Evolutionary conservation across 2,888 invertebrate genomes (phyloP), one percentile per base, ranked within the genome.

Genomic region (Drosophila histrio): DNA sequence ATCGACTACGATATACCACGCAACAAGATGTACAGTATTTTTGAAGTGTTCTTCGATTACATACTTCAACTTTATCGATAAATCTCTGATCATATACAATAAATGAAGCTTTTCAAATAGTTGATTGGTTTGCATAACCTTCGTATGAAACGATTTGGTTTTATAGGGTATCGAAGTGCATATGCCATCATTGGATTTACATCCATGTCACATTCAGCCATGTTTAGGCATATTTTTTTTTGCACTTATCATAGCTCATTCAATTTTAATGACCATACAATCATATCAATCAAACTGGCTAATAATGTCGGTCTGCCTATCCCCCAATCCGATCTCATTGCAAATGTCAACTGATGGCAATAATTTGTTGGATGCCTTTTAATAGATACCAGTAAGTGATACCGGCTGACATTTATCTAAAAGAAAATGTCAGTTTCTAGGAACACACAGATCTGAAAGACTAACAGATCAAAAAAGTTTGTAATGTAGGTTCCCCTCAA

Each of bases 201-300:
- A 53, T 54, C 60, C 59, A 50, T 52, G 61, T 54, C 66, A 61
- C 28, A 36, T 21, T 47, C 32, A 43, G 39, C 30, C 15, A 13
- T 17, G 39, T 30, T 52, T 21, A 13, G 52, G 21, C 11, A 52
- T 39, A 22, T 19, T 38, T 63, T 58, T 52, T 71, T 52, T 52
- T 44, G 57, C 64, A 65, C 47, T 65, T 44, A 56, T 68, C 44
- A 60, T 50, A 64, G 70, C 78, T 73, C 77, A 74, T 74, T 76
- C 71, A 74, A 74, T 76, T 71, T 74, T 62, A 76, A 74, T 70
- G 61, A 54, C 26, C 59, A 49, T 41, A 72, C 58, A 76, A 72
- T 64, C 64, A 58, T 62, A 72, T 77, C 72, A 68, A 76, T 74
- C 76, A 71, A 66, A 71, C 30, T 30, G 30, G 38, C 65, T 70